Evolutionary conservation across 2,113 vertebrate species (phyloP).

Genomic region (Chamaetylas fuelleborni): DNA sequence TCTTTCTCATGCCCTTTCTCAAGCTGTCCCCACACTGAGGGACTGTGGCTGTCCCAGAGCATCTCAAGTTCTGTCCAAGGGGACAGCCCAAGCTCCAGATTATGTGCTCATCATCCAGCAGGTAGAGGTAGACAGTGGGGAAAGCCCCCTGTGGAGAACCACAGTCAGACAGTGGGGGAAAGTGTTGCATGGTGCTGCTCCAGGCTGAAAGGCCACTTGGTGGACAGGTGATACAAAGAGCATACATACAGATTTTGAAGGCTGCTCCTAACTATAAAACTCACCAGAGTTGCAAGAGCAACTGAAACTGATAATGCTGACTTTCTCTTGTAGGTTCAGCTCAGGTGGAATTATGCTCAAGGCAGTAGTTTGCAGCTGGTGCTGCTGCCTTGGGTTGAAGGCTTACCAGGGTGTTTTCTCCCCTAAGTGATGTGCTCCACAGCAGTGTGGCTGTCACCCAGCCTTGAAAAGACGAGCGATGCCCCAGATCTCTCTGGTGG

Average conservation of each 20-base stretch:
- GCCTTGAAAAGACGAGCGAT: neutral
- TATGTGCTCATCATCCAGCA: neutral
- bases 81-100: neutral
- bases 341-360: neutral
- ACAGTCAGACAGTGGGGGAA: neutral
- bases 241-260: neutral
- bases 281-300: neutral
- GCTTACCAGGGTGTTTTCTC: neutral
- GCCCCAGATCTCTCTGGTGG: neutral
- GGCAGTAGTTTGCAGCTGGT: neutral
- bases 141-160: neutral
- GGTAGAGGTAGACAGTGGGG: neutral
- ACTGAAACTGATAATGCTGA: neutral
- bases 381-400: neutral
- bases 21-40: neutral
- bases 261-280: neutral
- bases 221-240: neutral
- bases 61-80: neutral
- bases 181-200: neutral
- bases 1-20: neutral
- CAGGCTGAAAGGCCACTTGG: neutral
- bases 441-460: neutral
- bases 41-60: fast-evolving
- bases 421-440: fast-evolving
- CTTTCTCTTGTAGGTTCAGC: neutral